These are phyloP conservation scores for Bos indicus DNA, from an alignment of 2,113 vertebrate species.

Conservation along the genomic window DNA sequence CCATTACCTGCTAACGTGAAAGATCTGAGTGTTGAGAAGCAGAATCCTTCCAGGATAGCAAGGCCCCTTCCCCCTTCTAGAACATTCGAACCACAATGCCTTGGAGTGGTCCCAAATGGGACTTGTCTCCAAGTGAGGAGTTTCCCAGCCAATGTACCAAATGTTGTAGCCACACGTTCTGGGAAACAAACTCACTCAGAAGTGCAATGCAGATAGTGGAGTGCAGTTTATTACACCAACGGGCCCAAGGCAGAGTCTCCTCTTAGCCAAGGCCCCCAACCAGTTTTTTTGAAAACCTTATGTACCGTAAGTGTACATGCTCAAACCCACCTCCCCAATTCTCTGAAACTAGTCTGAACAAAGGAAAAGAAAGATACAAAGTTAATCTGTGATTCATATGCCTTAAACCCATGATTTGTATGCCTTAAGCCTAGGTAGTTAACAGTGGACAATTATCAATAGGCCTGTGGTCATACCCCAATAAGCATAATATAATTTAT, in stretches of 20 bases:
- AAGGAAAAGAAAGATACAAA: background rate
- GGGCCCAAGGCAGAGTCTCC: background rate
- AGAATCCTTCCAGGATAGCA: background rate
- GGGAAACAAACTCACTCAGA: background rate
- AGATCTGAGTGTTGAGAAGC: background rate
- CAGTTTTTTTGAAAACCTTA: too few species aligned
- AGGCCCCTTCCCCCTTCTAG: background rate
- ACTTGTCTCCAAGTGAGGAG: background rate
- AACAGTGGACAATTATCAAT: background rate
- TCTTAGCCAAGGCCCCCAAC: background rate
- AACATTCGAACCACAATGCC: background rate
- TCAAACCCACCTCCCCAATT: background rate
- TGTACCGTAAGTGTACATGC: background rate
- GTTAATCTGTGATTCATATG: background rate
- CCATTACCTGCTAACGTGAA: background rate
- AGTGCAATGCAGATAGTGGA: background rate
- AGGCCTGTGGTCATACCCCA: background rate
- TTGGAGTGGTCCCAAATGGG: background rate
- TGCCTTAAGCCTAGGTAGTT: background rate
- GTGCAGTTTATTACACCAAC: background rate
- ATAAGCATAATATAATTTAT: background rate
- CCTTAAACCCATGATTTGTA: background rate
- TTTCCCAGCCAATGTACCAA: background rate
- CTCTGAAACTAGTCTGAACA: background rate
- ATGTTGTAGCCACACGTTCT: fast-evolving